Percentiles rank a stretch among this genome's conserved stretches.
Evolutionary conservation across 1,140 invertebrate species (phyloP).

Genomic region (Phymorhynchus buccinoides): DNA sequence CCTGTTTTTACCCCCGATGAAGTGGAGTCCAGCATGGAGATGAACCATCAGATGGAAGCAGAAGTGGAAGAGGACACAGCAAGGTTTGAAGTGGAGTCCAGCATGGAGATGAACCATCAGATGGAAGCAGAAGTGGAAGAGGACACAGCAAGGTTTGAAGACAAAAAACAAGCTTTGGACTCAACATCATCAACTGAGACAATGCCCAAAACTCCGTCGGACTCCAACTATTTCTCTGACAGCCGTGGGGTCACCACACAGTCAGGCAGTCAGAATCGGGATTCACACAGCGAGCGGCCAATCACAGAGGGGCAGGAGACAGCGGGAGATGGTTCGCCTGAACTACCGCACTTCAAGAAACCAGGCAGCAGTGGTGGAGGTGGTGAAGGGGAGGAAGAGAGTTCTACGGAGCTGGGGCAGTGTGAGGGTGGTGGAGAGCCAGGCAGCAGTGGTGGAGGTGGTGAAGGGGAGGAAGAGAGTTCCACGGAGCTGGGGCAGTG

Average conservation of each 20-base stretch:
- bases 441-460: neutral
- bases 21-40: neutral
- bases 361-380: neutral
- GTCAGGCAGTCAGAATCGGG: neutral
- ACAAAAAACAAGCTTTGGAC: neutral
- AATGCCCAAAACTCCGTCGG: neutral
- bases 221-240: neutral
- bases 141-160: neutral
- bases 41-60: neutral
- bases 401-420: neutral
- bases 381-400: neutral
- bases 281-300: no score
- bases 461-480: neutral
- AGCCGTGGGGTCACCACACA: neutral
- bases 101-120: neutral
- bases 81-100: no score
- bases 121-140: neutral
- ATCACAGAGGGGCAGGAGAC: neutral
- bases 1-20: neutral
- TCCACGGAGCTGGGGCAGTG: neutral
- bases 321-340: neutral
- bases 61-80: neutral
- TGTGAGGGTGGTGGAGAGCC: neutral
- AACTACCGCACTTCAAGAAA: neutral
- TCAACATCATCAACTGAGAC: neutral